These are phyloP conservation scores for Pitangus sulphuratus DNA, from an alignment of 2,797 vertebrate species.

Conservation along the genomic window DNA sequence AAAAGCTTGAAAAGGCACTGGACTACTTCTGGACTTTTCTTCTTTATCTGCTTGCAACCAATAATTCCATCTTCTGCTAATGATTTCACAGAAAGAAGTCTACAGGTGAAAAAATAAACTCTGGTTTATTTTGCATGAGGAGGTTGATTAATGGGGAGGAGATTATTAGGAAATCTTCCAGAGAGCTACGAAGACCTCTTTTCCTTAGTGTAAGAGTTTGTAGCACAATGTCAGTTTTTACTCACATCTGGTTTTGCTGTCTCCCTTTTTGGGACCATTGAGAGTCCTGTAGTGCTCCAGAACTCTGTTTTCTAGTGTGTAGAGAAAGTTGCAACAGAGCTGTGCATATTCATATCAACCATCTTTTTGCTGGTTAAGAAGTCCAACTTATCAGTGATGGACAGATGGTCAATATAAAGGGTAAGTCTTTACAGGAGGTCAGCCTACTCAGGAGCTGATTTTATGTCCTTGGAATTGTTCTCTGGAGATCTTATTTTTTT, in stretches of 20 bases:
- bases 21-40: neutral
- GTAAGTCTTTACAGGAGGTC: neutral
- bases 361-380: neutral
- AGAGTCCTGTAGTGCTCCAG: neutral
- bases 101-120: neutral
- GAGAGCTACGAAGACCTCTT: neutral
- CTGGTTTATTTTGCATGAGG: neutral
- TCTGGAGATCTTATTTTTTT: neutral
- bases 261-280: neutral
- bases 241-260: neutral
- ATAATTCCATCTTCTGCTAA: neutral
- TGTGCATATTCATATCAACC: neutral
- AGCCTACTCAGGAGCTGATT: neutral
- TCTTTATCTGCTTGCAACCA: neutral
- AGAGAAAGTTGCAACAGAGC: neutral
- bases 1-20: neutral
- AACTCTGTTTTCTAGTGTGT: neutral
- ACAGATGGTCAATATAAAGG: neutral
- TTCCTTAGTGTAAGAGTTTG: neutral
- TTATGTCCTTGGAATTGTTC: neutral
- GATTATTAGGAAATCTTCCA: neutral
- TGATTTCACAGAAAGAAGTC: neutral
- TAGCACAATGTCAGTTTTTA: neutral
- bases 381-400: neutral
- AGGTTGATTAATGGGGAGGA: neutral